Base-by-base conservation (phyloP, 2,888 invertebrate species). In the Nipponacmea schrenckii region DNA sequence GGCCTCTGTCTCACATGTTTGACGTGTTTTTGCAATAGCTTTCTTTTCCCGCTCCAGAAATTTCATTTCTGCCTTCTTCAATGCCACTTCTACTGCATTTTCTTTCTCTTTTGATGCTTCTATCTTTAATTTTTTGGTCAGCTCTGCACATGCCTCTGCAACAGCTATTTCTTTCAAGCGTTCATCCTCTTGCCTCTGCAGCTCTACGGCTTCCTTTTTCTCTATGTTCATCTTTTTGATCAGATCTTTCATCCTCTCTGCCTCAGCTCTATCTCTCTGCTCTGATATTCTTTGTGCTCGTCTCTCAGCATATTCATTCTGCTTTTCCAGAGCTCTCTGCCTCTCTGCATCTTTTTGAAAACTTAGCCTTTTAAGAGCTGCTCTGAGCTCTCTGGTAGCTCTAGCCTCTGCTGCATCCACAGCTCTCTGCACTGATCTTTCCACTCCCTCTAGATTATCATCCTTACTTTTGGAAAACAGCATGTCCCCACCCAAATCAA, bases 221-320 rank as follows among this genome's bases (percentile, higher is more conserved):
- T 84, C 83, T 39, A 77, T 75, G 50, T 81, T 74, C 68, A 81
- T 72, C 70, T 83, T 81, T 74, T 82, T 82, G 10, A 74, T 82
- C 20, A 84, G 68, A 68, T 85, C 85, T 69, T 82, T 72, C 64
- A 83, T 78, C 62, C 84, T 74, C 68, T 86, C 85, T 62, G 80
- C 83, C 72, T 85, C 86, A 4, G 83, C 83, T 24, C 77, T 69
- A 75, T 87, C 85, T 64, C 86, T 74, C 70, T 84, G 84, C 31
- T 81, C 81, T 44, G 84, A 82, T 14, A 86, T 79, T 46, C 85
- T 75, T 65, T 80, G 74, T 1, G 83, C 81, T 26, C 83, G 76
- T 15, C 81, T 79, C 66, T 85, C 84, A 75, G 81, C 84, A 72
- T 83, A 85, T 85, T 80, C 78, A 78, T 85, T 83, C 68, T 85